phyloP scores from a whole-genome alignment of 2,797 vertebrate genomes.

The Coregonus sp. region DNA sequence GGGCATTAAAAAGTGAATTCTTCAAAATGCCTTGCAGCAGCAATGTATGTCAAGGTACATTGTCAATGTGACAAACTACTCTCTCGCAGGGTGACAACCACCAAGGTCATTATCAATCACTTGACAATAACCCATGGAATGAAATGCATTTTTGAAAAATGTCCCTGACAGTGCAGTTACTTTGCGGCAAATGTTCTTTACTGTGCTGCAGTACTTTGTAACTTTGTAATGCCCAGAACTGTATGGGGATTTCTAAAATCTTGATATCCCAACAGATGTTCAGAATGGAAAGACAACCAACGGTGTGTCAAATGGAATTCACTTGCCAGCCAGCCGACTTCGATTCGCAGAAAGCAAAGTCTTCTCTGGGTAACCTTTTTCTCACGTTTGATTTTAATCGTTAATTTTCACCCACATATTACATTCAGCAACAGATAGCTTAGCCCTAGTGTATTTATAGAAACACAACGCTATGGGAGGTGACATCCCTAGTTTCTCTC shows the following conservation, averaged over 20 bases:
- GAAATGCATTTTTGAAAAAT: neutral
- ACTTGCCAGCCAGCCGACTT: constrained; percentile 88
- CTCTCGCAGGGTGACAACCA: neutral
- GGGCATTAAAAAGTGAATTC: neutral
- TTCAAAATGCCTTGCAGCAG: neutral
- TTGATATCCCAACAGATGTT: constrained; percentile 76
- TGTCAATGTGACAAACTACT: neutral
- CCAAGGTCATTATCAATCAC: constrained; percentile 1
- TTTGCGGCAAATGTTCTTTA: neutral
- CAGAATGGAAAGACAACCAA: constrained; percentile 95
- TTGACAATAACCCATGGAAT: neutral
- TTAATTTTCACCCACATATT: neutral
- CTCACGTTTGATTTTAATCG: neutral
- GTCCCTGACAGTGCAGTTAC: neutral
- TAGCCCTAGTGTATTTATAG: neutral
- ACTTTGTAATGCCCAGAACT: neutral
- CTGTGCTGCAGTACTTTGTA: neutral
- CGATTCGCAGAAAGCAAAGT: constrained; percentile 77
- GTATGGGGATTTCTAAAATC: constrained; percentile 9
- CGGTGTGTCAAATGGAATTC: constrained; percentile 88
- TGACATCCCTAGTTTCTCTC: neutral
- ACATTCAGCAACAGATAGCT: neutral
- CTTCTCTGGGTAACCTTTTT: constrained; percentile 74
- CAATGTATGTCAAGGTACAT: neutral
- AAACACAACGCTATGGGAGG: neutral